phyloP scores from a whole-genome alignment of 2,113 vertebrate genomes.

The Lethenteron reissneri region DNA sequence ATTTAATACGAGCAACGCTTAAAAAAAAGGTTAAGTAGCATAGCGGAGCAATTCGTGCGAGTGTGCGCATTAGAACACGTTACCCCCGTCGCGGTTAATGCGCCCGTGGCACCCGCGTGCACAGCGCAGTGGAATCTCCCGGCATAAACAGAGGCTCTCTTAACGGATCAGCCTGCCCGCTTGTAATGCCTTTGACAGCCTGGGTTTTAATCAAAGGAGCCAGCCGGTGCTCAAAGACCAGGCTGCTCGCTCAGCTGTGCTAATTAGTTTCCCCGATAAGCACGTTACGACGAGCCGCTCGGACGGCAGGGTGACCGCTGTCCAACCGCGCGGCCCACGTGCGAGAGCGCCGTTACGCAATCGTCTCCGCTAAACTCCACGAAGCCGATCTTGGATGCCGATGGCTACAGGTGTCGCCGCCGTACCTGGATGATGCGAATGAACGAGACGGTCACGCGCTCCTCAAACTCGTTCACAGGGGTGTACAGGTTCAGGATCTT shows the following conservation, averaged over 20 bases:
- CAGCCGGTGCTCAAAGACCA: background rate
- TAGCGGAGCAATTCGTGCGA: background rate
- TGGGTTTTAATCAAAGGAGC: background rate
- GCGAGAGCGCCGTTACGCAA: too few species aligned
- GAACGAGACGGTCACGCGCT: slow-evolving; percentile 72
- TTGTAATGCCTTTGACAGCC: background rate
- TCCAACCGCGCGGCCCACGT: background rate
- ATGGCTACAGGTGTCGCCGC: background rate
- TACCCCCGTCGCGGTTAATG: background rate
- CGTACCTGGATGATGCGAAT: slow-evolving; percentile 94
- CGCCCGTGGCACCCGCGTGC: background rate
- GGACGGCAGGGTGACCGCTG: background rate
- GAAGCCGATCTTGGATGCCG: too few species aligned
- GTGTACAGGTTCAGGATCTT: slow-evolving; percentile 96
- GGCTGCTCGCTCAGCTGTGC: background rate
- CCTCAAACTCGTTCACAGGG: slow-evolving; percentile 93
- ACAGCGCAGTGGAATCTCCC: background rate
- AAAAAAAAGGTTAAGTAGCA: background rate
- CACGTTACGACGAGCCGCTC: background rate
- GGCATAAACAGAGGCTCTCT: background rate
- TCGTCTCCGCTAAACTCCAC: too few species aligned
- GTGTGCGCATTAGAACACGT: background rate
- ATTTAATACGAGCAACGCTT: too few species aligned
- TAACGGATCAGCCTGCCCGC: background rate
- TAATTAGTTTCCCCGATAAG: background rate